Conservation (phyloP, 2,113 vertebrate species). For the Anoura caudifer region DNA sequence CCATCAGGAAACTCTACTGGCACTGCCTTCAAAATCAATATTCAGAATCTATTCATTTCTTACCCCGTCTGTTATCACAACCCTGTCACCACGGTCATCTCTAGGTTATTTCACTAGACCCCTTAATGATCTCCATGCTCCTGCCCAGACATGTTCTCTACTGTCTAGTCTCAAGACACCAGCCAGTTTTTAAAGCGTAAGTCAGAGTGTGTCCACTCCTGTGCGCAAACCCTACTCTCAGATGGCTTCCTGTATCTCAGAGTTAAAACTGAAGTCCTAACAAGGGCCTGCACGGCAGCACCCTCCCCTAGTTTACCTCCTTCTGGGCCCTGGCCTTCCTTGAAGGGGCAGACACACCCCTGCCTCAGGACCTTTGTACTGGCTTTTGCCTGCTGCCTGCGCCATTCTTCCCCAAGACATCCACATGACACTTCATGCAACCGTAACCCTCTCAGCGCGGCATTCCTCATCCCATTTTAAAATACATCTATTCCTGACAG, state of each 20-base stretch:
- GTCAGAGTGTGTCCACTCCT: not conserved
- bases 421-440: not conserved
- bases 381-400: not conserved
- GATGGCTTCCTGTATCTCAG: not conserved
- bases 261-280: not conserved
- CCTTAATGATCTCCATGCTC: not conserved
- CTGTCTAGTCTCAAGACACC: not conserved
- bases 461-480: not conserved
- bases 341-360: not conserved
- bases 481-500: not conserved
- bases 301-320: not conserved
- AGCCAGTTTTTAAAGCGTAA: not conserved
- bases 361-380: not conserved
- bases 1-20: not conserved
- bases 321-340: not conserved
- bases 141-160: not conserved
- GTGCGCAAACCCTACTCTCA: not conserved
- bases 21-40: not conserved
- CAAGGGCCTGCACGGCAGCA: not conserved
- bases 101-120: not conserved
- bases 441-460: not conserved
- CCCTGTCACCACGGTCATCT: not conserved
- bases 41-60: not conserved
- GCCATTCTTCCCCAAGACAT: not conserved
- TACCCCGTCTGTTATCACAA: not conserved